These are phyloP conservation scores for Crypturellus tataupa DNA, from an alignment of 2,797 vertebrate genomes.

Conservation along the genomic window DNA sequence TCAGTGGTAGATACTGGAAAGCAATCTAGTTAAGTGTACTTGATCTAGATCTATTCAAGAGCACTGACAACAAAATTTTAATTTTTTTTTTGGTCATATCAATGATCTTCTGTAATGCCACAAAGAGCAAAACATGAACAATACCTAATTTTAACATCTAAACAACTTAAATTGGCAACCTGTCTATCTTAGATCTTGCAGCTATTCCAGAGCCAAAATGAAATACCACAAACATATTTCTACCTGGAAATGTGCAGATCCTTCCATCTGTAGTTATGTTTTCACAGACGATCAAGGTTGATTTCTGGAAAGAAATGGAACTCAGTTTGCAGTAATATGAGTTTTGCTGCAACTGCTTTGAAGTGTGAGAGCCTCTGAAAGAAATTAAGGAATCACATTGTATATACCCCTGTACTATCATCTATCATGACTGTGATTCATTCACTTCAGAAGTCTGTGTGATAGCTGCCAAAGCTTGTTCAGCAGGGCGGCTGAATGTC, in stretches of 20 bases:
- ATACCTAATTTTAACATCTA: not conserved
- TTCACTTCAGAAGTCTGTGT: not conserved
- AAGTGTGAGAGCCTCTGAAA: constrained; percentile 18
- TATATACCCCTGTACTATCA: constrained; percentile 34
- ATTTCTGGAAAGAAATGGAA: not conserved
- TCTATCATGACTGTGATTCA: not conserved
- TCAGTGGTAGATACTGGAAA: not conserved
- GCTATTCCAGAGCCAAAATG: not conserved
- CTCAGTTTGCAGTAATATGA: not conserved
- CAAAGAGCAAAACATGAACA: not conserved
- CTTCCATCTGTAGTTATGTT: not conserved
- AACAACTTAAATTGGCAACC: not conserved
- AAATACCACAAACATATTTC: not conserved
- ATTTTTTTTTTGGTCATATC: not conserved
- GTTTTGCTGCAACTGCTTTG: not conserved
- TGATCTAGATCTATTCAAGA: not conserved
- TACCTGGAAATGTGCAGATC: constrained; percentile 19
- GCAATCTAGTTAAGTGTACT: not conserved
- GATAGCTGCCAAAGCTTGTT: constrained; percentile 12
- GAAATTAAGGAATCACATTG: not conserved
- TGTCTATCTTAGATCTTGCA: not conserved
- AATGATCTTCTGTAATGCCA: not conserved
- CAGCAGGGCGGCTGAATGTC: not conserved
- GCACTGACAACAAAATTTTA: not conserved
- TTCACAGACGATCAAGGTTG: not conserved